Conservation (phyloP, 2,113 vertebrate genomes). For the Onychostoma macrolepis region DNA sequence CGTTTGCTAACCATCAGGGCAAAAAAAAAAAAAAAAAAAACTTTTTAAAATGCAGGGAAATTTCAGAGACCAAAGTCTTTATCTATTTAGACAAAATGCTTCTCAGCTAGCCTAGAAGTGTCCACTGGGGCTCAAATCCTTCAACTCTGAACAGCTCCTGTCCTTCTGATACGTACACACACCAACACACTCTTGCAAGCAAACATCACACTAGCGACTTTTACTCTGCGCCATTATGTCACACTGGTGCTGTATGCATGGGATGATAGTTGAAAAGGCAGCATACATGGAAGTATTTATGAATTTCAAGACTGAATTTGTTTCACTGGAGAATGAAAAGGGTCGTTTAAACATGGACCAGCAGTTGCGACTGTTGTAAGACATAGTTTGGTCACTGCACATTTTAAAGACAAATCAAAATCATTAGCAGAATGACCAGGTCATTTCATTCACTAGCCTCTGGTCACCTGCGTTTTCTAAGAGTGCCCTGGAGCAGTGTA, state of each 20-base stretch:
- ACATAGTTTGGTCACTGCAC: neutral
- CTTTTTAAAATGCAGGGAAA: neutral
- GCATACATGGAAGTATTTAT: too few relatives aligned
- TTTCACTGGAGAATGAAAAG: neutral
- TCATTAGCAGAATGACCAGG: neutral
- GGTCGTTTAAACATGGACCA: neutral
- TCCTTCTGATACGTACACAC: slow-evolving; percentile 27
- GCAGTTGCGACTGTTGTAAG: neutral
- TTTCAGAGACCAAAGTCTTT: slow-evolving; percentile 26
- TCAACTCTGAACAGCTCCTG: slow-evolving; percentile 37
- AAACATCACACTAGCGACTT: neutral
- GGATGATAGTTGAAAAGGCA: neutral
- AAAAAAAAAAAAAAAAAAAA: too few relatives aligned
- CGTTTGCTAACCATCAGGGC: slow-evolving; percentile 18
- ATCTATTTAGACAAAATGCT: slow-evolving; percentile 49
- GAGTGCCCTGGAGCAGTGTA: slow-evolving; percentile 13
- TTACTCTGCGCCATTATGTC: neutral
- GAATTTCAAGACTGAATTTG: neutral
- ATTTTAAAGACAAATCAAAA: neutral
- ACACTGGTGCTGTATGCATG: neutral
- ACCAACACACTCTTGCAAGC: neutral
- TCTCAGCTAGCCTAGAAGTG: slow-evolving; percentile 37
- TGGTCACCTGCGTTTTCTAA: neutral
- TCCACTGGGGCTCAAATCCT: slow-evolving; percentile 44
- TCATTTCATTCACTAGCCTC: neutral